Conservation (phyloP, 2,888 invertebrate genomes). For the Scaptomyza caliginosa region DNA sequence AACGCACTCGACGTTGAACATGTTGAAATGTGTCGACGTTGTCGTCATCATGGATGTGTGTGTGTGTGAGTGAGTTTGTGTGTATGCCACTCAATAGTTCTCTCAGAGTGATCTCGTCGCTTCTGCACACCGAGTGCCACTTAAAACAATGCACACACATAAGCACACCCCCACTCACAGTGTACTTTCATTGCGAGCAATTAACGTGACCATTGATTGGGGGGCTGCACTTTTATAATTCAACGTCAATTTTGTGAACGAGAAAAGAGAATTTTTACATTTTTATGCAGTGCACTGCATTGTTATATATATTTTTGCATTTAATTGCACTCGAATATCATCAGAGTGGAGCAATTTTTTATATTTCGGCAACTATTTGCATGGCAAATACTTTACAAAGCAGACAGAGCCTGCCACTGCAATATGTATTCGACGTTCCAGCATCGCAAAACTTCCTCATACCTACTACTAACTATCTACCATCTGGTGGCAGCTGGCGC, state of each 20-base stretch:
- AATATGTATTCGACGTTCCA: slow-evolving; percentile 56
- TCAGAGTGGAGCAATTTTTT: slow-evolving; percentile 28
- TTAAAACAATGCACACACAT: slow-evolving; percentile 38
- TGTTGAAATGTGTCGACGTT: slow-evolving; percentile 39
- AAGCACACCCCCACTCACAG: background rate
- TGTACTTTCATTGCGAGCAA: slow-evolving; percentile 34
- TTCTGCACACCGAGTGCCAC: slow-evolving; percentile 35
- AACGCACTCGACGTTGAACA: slow-evolving; percentile 45
- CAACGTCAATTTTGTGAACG: slow-evolving; percentile 22
- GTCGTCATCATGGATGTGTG: slow-evolving; percentile 1
- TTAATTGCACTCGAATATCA: slow-evolving; percentile 71
- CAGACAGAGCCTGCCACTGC: slow-evolving; percentile 35
- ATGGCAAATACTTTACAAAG: slow-evolving; percentile 67
- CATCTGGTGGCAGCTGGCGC: slow-evolving; percentile 57
- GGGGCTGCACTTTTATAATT: slow-evolving; percentile 37
- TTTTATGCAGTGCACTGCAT: slow-evolving; percentile 46
- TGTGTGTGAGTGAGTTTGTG: background rate
- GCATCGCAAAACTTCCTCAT: slow-evolving; percentile 3
- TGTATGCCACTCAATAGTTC: slow-evolving; percentile 27
- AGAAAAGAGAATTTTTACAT: no score
- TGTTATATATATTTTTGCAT: slow-evolving; percentile 73
- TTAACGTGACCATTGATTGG: slow-evolving; percentile 53
- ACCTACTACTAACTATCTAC: background rate
- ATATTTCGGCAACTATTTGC: slow-evolving; percentile 62
- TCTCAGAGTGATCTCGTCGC: slow-evolving; percentile 34